Conservation (phyloP, 2,888 invertebrate species). For the Phaedon cochleariae region DNA sequence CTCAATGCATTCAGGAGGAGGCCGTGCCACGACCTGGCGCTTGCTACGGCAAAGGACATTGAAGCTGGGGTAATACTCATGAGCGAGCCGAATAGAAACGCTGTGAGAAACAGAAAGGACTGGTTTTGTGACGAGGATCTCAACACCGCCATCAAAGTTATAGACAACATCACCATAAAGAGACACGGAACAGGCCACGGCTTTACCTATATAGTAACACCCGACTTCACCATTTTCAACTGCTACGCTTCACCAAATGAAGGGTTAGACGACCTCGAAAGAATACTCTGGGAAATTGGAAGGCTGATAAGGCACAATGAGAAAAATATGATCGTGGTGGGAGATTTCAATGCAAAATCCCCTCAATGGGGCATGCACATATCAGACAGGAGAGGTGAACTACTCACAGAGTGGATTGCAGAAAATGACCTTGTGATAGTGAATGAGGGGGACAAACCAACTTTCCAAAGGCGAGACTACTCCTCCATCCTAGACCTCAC, state of each 20-base stretch:
- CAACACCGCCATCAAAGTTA: slow-evolving; percentile 29
- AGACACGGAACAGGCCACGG: slow-evolving; percentile 24
- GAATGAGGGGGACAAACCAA: background rate
- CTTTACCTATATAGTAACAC: slow-evolving; percentile 26
- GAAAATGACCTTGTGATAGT: background rate
- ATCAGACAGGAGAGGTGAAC: slow-evolving; percentile 25
- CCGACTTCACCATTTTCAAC: slow-evolving; percentile 18
- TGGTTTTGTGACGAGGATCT: slow-evolving; percentile 18
- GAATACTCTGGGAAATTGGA: slow-evolving; percentile 9
- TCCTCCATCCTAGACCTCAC: slow-evolving; percentile 9
- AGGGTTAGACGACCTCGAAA: slow-evolving; percentile 13
- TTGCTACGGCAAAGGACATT: background rate
- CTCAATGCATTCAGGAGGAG: slow-evolving; percentile 17
- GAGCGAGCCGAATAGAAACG: slow-evolving; percentile 5
- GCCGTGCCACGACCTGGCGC: slow-evolving; percentile 3
- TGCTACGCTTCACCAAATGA: slow-evolving; percentile 24
- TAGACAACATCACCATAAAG: slow-evolving; percentile 16
- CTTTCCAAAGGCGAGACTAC: slow-evolving; percentile 6
- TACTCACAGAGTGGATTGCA: slow-evolving; percentile 1
- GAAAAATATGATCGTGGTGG: background rate
- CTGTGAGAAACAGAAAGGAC: background rate
- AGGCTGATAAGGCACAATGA: background rate
- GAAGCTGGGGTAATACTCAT: background rate
- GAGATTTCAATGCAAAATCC: slow-evolving; percentile 25
- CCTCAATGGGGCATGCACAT: slow-evolving; percentile 13